Base-by-base conservation (phyloP, 2,888 invertebrate genomes). In the Lepidochrysops patricia region DNA sequence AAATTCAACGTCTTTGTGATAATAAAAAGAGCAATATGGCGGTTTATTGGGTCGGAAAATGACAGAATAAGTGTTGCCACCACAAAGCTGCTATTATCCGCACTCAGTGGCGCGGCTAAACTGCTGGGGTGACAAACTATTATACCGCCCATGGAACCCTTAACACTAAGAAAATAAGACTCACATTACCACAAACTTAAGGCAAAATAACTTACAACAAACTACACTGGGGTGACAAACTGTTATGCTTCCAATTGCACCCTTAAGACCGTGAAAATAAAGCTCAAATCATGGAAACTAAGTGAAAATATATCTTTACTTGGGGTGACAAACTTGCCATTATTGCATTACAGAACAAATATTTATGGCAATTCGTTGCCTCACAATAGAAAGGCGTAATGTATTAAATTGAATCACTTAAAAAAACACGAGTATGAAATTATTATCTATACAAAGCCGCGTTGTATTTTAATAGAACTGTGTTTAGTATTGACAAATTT, bases 31-130 rank as follows among this genome's bases (percentile, higher is more conserved):
- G 72, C 77, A 77, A 77, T 77, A 74, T 76, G 72, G 70, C 68
- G 67, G 72, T 54, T 70, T 74, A 80, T 79, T 82, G 82, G 77
- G 60, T 79, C 69, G 82, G 81, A 84, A 84, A 84, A 84, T 84
- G 76, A 79, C 71, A 73, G 73, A 80, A 82, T 80, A 79, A 67
- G 64, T 65, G 70, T 68, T 63, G 67, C 68, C 64, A 64, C 61
- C 68, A 76, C 74, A 79, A 76, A 71, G 71, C 62, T 63, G 64
- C 68, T 70, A 76, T 81, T 79, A 79, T 81, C 58, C 66, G 64
- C 66, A 66, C 70, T 75, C 76, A 71, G 64, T 71, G 71, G 67
- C 64, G 72, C 73, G 75, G 62, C 62, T 63, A 52, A 54, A 54
- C 54, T 29, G 12, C 62, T 64, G 68, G 68, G 61, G 62, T 60